Base-by-base conservation (phyloP, 1,140 invertebrate species). In the Megalopta genalis region DNA sequence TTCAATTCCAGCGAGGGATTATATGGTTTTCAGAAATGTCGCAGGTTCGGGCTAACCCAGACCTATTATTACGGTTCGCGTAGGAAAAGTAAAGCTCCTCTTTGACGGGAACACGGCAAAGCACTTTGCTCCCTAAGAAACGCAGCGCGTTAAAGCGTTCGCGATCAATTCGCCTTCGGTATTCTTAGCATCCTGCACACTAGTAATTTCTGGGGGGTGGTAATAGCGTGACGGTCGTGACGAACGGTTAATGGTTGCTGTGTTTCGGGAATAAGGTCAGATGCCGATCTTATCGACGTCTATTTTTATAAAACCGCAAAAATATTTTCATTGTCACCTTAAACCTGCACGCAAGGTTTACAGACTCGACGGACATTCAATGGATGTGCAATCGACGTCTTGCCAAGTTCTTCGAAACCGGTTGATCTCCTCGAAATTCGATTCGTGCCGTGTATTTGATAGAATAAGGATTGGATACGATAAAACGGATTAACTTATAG, bases 131-230 rank as follows among this genome's bases (percentile, higher is more conserved):
- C 32, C 25, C 23, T 59, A 49, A 75, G 54, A 32, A 80, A 68
- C 64, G 77, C 71, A 75, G 52, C 57, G 54, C 62, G 49, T 60
- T 80, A 59, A 74, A 71, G 39, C 71, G 71, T 39, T 74, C 32
- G 42, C 62, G 64, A 80, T 80, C 77, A 65, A 80, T 80, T 68
- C 27, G 67, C 70, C 73, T 73, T 73, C 62, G 70, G 62, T 79
- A 79, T 79, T 79, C 62, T 79, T 79, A 59, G 70, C 49, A 32
- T 46, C 77, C 52, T 16, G 69, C 52, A 16, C 49, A 25, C 69
- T 37, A 16, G 39, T 65, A 73, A 79, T 73, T 70, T 73, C n/a
- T 21, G 52, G 25, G 52, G 25, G 27, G 42, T 73, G 65, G 64
- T 73, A 79, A 73, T 73, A 73, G 21, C 32, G 60, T 27, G 69